Evolutionary conservation across 2,113 vertebrate genomes (phyloP).

Genomic region (Bubo scandiacus): DNA sequence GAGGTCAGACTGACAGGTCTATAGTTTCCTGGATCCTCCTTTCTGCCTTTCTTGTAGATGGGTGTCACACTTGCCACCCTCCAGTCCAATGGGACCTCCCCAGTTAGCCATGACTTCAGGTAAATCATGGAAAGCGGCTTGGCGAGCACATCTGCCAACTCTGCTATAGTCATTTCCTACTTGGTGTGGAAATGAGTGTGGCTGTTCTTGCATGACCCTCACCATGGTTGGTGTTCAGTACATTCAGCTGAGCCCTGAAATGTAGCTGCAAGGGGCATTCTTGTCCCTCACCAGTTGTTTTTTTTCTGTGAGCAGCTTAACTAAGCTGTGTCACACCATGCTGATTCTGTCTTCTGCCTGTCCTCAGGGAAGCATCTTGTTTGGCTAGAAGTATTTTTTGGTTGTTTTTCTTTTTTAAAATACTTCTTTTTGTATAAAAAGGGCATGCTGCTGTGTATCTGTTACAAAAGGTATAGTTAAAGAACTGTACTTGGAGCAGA

Average conservation of each 20-base stretch:
- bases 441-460: neutral
- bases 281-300: neutral
- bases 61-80: too few relatives aligned
- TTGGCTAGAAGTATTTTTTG: neutral
- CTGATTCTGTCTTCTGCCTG: neutral
- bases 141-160: too few relatives aligned
- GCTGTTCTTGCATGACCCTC: neutral
- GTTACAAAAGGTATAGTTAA: neutral
- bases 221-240: accelerated
- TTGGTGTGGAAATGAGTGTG: neutral
- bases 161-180: neutral
- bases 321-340: neutral
- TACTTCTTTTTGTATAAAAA: neutral
- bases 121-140: too few relatives aligned
- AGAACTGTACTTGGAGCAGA: neutral
- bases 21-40: too few relatives aligned
- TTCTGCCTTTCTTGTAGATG: too few relatives aligned
- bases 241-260: neutral
- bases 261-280: neutral
- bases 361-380: neutral
- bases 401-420: neutral
- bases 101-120: too few relatives aligned
- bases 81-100: too few relatives aligned
- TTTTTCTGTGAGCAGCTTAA: neutral
- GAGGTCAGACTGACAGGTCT: too few relatives aligned